Evolutionary conservation across 1,140 invertebrate genomes (phyloP).

Genomic region (Zaprionus camerounensis): DNA sequence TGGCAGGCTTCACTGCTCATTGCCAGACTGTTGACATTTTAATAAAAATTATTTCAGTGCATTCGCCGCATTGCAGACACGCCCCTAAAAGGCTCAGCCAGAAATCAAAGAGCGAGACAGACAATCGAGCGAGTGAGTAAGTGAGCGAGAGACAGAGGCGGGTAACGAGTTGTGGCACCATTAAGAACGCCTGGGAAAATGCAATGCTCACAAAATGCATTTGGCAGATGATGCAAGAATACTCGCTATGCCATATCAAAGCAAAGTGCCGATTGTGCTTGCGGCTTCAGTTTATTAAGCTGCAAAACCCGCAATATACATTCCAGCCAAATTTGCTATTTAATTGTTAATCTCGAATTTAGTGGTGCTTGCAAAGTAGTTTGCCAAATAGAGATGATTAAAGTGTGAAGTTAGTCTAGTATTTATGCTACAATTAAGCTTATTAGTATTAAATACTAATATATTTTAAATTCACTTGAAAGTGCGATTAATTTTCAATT

Average conservation of each 20-base stretch:
- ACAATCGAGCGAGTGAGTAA: background rate
- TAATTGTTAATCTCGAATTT: background rate
- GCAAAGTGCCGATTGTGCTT: background rate
- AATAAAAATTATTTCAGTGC: constrained; percentile 58
- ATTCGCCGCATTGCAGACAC: constrained; percentile 51
- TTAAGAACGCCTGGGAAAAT: constrained; percentile 22
- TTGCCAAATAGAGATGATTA: background rate
- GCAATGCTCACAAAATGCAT: constrained; percentile 9
- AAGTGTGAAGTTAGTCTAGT: background rate
- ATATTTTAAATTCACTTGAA: background rate
- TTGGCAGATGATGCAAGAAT: constrained; percentile 4
- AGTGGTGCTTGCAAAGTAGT: background rate
- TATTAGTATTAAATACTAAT: background rate
- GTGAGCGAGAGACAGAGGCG: background rate
- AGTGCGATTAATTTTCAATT: background rate
- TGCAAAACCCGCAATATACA: background rate
- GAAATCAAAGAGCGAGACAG: background rate
- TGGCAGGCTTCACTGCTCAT: constrained; percentile 55
- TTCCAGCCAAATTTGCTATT: background rate
- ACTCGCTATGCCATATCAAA: background rate
- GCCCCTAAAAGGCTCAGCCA: constrained; percentile 23
- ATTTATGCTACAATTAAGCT: background rate
- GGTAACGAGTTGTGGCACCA: constrained; percentile 13
- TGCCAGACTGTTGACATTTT: constrained; percentile 58
- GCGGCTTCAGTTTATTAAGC: constrained; percentile 3